A percentile compares a stretch with the other conserved stretches of the same genome.
These are phyloP conservation scores for Caenorhabditis sp. DNA, from an alignment of 2,888 invertebrate species.

Conservation along the genomic window DNA sequence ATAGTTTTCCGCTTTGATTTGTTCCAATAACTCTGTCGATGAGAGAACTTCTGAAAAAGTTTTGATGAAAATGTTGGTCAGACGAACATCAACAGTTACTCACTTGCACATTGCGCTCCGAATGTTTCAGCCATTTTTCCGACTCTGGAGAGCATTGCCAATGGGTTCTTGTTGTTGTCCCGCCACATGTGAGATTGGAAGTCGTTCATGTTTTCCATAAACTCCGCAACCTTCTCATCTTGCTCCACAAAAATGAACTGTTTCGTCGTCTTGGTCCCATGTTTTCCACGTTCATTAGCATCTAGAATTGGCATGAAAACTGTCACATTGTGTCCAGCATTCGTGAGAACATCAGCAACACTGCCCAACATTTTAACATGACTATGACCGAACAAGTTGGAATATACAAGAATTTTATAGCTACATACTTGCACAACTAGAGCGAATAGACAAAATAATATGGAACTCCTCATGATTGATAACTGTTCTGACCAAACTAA, in stretches of 20 bases:
- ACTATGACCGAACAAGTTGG: constrained; percentile 42
- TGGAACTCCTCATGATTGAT: neutral
- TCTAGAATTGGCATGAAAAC: constrained; percentile 35
- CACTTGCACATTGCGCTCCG: constrained; percentile 25
- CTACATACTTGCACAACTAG: neutral
- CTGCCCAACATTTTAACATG: constrained; percentile 40
- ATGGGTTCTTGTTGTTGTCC: constrained; percentile 13
- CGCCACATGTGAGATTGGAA: constrained; percentile 24
- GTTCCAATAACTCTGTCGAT: constrained; percentile 21
- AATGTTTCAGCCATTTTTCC: constrained; percentile 22
- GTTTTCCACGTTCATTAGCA: neutral
- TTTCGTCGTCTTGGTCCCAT: constrained; percentile 23
- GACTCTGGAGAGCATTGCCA: constrained; percentile 12
- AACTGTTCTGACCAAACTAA: no score
- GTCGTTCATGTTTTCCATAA: constrained; percentile 12
- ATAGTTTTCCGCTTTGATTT: constrained; percentile 40
- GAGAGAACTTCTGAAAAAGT: constrained; percentile 11
- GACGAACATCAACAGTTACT: no score
- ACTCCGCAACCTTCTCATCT: constrained; percentile 9
- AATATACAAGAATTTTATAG: constrained; percentile 44
- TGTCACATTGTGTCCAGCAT: constrained; percentile 47
- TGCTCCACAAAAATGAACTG: constrained; percentile 18
- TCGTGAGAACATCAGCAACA: constrained; percentile 39
- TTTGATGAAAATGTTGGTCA: no score
- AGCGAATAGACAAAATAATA: neutral